A percentile compares a stretch with the other conserved stretches of the same genome.
Conservation (phyloP, 1,140 invertebrate genomes). For the Drosophila leontia region DNA sequence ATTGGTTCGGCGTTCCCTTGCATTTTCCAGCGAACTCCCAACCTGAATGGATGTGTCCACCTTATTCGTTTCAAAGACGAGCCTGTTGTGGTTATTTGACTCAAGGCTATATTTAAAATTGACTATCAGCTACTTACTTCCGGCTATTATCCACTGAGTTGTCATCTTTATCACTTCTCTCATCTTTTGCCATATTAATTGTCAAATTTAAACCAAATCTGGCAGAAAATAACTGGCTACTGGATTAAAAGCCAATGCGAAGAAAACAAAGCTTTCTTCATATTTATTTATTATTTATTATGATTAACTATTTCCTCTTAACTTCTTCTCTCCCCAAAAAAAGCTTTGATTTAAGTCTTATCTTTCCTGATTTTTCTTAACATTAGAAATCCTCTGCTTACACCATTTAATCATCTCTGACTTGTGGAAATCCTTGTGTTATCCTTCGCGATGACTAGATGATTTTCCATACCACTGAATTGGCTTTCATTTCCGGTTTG, state of each 20-base stretch:
- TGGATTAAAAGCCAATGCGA: too few species aligned
- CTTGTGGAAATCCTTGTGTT: constrained; percentile 9
- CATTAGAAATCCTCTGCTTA: not conserved
- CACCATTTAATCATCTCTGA: constrained; percentile 2
- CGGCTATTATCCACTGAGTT: not conserved
- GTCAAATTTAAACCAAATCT: not conserved
- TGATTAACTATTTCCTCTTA: too few species aligned
- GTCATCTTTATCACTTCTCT: not conserved
- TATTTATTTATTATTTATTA: too few species aligned
- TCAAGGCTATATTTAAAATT: not conserved
- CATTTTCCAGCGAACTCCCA: not conserved
- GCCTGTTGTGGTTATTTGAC: not conserved
- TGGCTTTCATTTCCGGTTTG: constrained; percentile 18
- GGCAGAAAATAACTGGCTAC: not conserved
- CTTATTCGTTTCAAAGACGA: not conserved
- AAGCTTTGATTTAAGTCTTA: not conserved
- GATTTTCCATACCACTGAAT: constrained; percentile 47
- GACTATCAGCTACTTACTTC: not conserved
- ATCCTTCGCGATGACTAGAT: constrained; percentile 38
- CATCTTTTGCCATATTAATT: constrained; percentile 24
- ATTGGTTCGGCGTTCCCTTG: not conserved
- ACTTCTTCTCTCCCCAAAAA: not conserved
- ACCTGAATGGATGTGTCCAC: not conserved
- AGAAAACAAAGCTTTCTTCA: too few species aligned
- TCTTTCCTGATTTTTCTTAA: not conserved